Percentiles rank a stretch among this genome's conserved stretches.
Conservation (phyloP, 2,888 invertebrate species). For the Pyrochroa serraticornis region DNA sequence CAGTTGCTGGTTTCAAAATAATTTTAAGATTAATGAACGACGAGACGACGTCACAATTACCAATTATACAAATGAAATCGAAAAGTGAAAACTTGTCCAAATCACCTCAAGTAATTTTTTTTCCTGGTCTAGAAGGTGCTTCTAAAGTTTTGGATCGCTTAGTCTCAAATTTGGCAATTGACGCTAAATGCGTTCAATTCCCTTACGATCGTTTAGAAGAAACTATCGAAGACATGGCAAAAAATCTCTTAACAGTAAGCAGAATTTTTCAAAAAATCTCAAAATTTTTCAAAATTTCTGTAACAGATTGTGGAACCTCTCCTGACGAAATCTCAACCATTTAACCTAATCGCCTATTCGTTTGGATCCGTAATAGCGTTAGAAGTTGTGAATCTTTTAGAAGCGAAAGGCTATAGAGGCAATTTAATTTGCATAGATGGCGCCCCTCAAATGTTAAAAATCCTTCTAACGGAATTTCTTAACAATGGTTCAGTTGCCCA, state of each 20-base stretch:
- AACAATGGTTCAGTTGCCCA: conserved; percentile 58
- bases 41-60: conserved; percentile 62
- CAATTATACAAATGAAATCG: conserved; percentile 53
- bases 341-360: conserved; percentile 85
- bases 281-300: conserved; percentile 8
- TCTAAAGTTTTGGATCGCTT: conserved; percentile 62
- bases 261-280: not conserved
- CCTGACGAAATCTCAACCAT: conserved; percentile 64
- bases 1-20: conserved; percentile 60
- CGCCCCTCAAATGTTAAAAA: conserved; percentile 69
- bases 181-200: conserved; percentile 63
- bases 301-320: conserved; percentile 63
- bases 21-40: conserved; percentile 69
- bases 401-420: conserved; percentile 69
- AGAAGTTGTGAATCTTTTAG: conserved; percentile 76
- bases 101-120: not conserved
- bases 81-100: conserved; percentile 55
- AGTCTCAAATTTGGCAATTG: conserved; percentile 60
- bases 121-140: conserved; percentile 68
- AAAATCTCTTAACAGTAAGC: conserved; percentile 62
- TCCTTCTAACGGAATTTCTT: conserved; percentile 58
- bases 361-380: conserved; percentile 81
- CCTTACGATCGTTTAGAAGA: conserved; percentile 58
- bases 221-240: conserved; percentile 33
- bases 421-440: conserved; percentile 82